Base-by-base conservation (phyloP, 2,113 vertebrate species). In the Notothenia rossii region DNA sequence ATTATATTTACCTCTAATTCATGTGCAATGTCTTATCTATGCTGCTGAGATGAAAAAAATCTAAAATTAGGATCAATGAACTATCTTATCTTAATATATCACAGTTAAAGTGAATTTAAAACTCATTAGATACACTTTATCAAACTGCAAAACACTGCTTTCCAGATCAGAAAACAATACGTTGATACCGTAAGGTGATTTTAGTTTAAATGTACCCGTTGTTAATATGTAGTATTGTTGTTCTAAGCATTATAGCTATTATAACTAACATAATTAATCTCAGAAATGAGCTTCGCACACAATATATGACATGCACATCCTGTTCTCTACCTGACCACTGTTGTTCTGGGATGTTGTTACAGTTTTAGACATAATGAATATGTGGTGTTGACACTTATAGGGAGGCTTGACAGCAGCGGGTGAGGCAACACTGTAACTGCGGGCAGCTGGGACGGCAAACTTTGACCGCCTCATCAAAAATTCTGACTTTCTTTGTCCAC, bases 401-500 rank as follows among this genome's bases (percentile, higher is more conserved):
- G 29, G 29, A 29, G 29, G 36, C 36, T 40, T 40, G 62, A 65
- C 46, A 15, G 61, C 15, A 10, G 11, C 51, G 20, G 46, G 11
- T 72, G 60, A 72, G 55, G 67, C 14, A 77, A 74, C 59, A 65
- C 12, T 40, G 36, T 45, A 63, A 46, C 14, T 15, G 51, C 6
- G 22, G 51, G 36, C 4, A 40, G 61, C 33, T 65, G 54, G 59
- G 33, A 50, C 45, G n/a, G 43, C 60, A 25, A 49, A 45, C 45
- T 60, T 73, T 43, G 48, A 59, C 33, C 20, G 18, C 67, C 48
- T 67, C 70, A 33, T 58, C 20, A 48, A 6, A 76, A 61, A 76
- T 62, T 62, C 51, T 18, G 58, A 48, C 25, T 55, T 25, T 58
- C 6, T 55, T 51, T 45, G 51, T 60, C 51, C 66, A 36, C 64